Conservation (phyloP, 2,797 vertebrate genomes). For the Thaleichthys pacificus region DNA sequence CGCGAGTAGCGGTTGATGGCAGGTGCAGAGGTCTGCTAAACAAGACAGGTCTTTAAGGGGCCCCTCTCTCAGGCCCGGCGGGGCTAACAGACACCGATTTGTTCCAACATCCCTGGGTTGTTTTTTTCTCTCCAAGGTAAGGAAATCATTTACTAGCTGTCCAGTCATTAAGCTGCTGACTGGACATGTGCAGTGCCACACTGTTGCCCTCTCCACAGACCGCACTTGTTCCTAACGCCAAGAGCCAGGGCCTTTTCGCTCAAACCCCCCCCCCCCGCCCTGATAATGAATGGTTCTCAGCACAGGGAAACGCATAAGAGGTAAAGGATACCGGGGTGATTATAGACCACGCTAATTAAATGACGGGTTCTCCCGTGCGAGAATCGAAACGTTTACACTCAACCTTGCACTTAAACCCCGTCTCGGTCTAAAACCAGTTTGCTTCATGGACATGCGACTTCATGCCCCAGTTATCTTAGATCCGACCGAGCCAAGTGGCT, state of each 20-base stretch:
- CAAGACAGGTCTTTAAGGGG: conserved; percentile 52
- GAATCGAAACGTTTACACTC: too few relatives aligned
- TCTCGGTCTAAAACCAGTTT: too few relatives aligned
- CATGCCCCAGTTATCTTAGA: too few relatives aligned
- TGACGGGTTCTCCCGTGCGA: too few relatives aligned
- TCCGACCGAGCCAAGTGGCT: too few relatives aligned
- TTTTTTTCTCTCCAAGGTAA: conserved; percentile 38
- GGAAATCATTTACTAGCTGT: conserved; percentile 63
- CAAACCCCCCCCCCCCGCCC: background rate
- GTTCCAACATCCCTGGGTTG: conserved; percentile 45
- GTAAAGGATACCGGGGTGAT: too few relatives aligned
- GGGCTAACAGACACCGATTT: conserved; percentile 69
- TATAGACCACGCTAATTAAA: too few relatives aligned
- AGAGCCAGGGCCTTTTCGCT: conserved; percentile 21
- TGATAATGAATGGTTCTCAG: conserved; percentile 25
- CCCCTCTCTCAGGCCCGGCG: conserved; percentile 52
- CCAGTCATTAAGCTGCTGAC: conserved; percentile 51
- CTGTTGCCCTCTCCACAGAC: conserved; percentile 39
- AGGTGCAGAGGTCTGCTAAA: conserved; percentile 57
- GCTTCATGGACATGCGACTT: too few relatives aligned
- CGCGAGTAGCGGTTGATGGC: conserved; percentile 38
- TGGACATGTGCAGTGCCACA: conserved; percentile 29
- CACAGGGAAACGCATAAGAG: too few relatives aligned
- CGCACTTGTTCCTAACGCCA: conserved; percentile 31
- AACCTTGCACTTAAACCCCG: too few relatives aligned